A percentile compares a stretch with the other conserved stretches of the same genome.
Conservation (phyloP, 2,888 invertebrate genomes). For the Aricia artaxerxes region DNA sequence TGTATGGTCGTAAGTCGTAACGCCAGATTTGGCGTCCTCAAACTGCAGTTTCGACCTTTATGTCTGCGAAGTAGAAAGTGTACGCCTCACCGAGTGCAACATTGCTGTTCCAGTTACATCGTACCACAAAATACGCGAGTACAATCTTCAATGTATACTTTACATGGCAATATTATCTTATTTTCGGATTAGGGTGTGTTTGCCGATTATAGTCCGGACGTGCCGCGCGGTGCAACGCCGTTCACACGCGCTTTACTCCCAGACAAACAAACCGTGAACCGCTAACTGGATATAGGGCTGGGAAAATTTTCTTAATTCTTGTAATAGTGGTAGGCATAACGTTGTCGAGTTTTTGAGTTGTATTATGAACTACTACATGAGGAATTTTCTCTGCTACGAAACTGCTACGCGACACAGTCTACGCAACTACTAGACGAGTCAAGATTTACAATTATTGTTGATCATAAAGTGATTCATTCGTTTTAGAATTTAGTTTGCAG, state of each 20-base stretch:
- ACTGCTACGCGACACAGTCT: background rate
- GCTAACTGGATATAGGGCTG: background rate
- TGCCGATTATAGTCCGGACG: background rate
- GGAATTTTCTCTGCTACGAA: background rate
- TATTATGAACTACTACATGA: background rate
- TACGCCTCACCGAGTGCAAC: background rate
- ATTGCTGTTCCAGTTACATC: background rate
- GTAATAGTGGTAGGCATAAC: background rate
- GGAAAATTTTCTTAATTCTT: background rate
- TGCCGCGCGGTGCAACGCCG: background rate
- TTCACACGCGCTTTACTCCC: background rate
- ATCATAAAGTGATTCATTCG: background rate
- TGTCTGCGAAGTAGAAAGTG: background rate
- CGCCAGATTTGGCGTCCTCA: background rate
- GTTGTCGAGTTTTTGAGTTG: background rate
- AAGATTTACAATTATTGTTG: background rate
- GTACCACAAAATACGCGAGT: background rate
- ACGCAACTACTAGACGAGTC: background rate
- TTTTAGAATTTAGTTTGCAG: too few species aligned
- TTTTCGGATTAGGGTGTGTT: background rate
- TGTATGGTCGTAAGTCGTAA: background rate
- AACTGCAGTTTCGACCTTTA: background rate
- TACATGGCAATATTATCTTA: background rate
- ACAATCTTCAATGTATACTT: background rate
- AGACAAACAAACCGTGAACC: background rate